Evolutionary conservation across 2,113 vertebrate genomes (phyloP).

Genomic region (Pelvicachromis taeniatus): DNA sequence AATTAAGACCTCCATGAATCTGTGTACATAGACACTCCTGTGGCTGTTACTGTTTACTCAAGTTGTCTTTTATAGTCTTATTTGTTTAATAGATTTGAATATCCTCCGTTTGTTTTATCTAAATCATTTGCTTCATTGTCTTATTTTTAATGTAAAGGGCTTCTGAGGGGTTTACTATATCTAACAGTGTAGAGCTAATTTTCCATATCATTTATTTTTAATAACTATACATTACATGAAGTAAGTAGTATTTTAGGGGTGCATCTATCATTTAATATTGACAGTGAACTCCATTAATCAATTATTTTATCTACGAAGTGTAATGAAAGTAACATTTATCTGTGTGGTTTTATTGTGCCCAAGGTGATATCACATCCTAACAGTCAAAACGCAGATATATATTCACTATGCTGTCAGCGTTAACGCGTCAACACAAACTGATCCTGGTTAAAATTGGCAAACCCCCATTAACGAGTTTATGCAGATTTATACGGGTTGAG

Average conservation of each 20-base stretch:
- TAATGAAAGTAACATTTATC: not conserved
- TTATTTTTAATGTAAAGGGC: not conserved
- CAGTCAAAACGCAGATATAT: too few species aligned
- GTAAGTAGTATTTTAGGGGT: not conserved
- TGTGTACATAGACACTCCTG: not conserved
- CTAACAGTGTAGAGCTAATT: not conserved
- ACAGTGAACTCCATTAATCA: not conserved
- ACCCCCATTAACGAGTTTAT: too few species aligned
- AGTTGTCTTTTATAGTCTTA: not conserved
- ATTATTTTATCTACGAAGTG: not conserved
- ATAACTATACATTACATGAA: not conserved
- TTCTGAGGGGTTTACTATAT: not conserved
- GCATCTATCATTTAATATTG: not conserved
- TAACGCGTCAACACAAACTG: too few species aligned
- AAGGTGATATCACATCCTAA: not conserved
- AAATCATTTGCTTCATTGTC: not conserved
- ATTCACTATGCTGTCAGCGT: too few species aligned
- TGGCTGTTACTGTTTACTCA: not conserved
- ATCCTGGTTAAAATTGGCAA: too few species aligned
- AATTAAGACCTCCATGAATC: not conserved
- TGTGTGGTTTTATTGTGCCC: not conserved
- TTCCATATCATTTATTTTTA: not conserved
- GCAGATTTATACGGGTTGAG: too few species aligned
- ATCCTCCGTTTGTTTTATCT: not conserved
- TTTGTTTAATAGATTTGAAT: not conserved